A percentile compares a stretch with the other conserved stretches of the same genome.
Evolutionary conservation across 2,888 invertebrate genomes (phyloP).

Genomic region (Smittia aterrima): DNA sequence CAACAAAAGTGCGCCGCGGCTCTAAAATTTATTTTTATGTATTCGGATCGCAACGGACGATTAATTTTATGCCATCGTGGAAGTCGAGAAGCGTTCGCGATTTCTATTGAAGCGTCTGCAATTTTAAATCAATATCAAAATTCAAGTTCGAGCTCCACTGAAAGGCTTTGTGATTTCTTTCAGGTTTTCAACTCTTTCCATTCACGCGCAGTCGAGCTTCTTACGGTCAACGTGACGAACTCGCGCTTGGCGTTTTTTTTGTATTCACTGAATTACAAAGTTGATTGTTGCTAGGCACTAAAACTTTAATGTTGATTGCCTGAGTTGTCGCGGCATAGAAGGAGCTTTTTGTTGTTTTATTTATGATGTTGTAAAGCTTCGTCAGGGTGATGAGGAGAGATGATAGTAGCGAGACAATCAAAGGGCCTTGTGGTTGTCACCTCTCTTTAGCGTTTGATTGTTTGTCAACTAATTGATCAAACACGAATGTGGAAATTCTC

Average conservation of each 20-base stretch:
- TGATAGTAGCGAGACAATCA: background rate
- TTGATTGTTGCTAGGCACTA: background rate
- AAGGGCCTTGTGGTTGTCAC: slow-evolving; percentile 9
- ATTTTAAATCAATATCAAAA: slow-evolving; percentile 6
- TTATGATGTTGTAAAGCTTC: background rate
- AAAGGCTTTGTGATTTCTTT: no score
- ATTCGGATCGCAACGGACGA: background rate
- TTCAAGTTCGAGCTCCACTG: background rate
- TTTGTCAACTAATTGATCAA: background rate
- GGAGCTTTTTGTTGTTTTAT: background rate
- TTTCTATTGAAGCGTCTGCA: slow-evolving; percentile 3
- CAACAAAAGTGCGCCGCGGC: background rate
- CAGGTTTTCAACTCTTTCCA: no score
- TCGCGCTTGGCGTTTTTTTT: no score
- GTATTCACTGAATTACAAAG: no score
- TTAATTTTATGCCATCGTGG: background rate
- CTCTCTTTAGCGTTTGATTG: background rate
- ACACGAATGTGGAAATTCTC: background rate
- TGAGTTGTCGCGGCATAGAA: background rate
- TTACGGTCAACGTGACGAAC: no score
- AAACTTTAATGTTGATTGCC: background rate
- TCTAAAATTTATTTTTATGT: background rate
- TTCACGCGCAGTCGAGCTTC: no score
- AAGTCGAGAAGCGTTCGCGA: slow-evolving; percentile 4
- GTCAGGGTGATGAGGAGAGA: background rate